These are phyloP conservation scores for Neogobius melanostomus DNA, from an alignment of 2,113 vertebrate genomes.

Conservation along the genomic window DNA sequence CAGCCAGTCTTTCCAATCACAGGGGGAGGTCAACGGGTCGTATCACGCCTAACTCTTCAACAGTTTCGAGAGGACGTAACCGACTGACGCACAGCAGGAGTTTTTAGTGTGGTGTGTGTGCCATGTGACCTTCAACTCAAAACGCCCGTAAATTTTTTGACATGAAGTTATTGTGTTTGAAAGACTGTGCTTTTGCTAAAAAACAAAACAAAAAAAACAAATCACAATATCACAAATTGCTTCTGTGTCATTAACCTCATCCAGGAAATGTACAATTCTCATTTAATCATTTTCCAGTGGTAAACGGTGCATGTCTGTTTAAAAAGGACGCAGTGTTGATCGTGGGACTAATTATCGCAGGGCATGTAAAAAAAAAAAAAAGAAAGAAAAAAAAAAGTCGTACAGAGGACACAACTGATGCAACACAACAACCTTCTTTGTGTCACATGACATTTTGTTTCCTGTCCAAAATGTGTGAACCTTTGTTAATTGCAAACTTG, in stretches of 20 bases:
- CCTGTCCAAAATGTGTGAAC: neutral
- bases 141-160: neutral
- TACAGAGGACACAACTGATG: neutral
- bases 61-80: conserved; percentile 44
- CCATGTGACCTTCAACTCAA: conserved; percentile 7
- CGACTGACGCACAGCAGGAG: conserved; percentile 9
- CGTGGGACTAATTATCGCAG: conserved; percentile 2
- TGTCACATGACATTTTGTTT: neutral
- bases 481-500: too few relatives aligned
- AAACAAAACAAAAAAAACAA: too few relatives aligned
- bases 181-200: neutral
- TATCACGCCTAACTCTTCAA: conserved; percentile 90
- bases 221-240: neutral
- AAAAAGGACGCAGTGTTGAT: neutral
- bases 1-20: conserved; percentile 91
- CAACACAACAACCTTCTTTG: neutral
- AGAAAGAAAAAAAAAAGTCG: neutral
- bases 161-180: neutral
- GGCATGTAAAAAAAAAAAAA: neutral
- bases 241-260: neutral
- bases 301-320: neutral
- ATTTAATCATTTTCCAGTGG: neutral
- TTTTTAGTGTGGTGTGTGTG: neutral
- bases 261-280: conserved; percentile 1
- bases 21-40: conserved; percentile 95